Evolutionary conservation across 1,140 invertebrate species (phyloP), one percentile per base, ranked within the genome.

Genomic region (Achroia grisella): DNA sequence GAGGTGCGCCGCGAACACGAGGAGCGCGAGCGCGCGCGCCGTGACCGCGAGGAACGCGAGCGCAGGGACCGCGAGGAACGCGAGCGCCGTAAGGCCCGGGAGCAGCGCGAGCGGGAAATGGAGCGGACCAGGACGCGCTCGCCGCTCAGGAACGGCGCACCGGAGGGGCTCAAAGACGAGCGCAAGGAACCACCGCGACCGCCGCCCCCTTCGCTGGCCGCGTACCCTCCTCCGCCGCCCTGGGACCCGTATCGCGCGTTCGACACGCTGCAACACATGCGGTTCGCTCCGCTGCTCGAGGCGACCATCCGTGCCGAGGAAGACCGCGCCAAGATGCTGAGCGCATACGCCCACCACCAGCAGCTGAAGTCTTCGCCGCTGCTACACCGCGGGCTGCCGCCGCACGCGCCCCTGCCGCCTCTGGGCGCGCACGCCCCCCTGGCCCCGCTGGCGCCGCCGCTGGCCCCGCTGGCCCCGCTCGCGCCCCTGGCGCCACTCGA

Each of bases 241-340:
- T 88, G 91, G 52, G 90, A 92, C 71, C 87, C 90, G 1, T 94
- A 92, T 64, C 88, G 77, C 27, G 56, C 70, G 84, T 59, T 91
- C 80, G 90, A 91, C 60, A 89, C 90, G 11, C 85, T 93, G 10
- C 89, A 90, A 49, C 88, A 84, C 61, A 75, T 92, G 59, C 88
- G 90, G 4, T 93, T 92, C 65, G 93, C 91, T 69, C 91, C 92
- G 1, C 77, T 93, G 23, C 90, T 93, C 86, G 92, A 93, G 48
- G 91, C 90, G 1, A 91, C 91, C 8, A 89, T 91, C 45, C 87
- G 91, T 8, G 90, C 89, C 6, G 92, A 94, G 58, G 92, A 93
- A 52, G 92, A 94, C 68, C 88, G 92, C 35, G 90, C 91, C 1
- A 93, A 93, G 74, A 87, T 93, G 36, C 90, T 92, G 55, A 91